phyloP scores from a whole-genome alignment of 1,140 invertebrate species.

The Maniola jurtina region DNA sequence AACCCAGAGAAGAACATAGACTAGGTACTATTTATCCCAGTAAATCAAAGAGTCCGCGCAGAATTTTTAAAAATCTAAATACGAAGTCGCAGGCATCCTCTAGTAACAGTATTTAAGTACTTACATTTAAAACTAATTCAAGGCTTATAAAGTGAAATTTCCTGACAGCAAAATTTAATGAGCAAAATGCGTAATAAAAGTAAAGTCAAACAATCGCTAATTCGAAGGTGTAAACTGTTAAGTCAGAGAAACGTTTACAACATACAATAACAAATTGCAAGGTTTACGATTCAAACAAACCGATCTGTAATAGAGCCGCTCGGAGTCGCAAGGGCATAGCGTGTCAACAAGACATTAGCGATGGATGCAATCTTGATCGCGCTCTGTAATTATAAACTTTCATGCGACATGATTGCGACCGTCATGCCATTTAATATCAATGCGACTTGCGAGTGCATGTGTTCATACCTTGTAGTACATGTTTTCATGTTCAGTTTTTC shows the following conservation, averaged over 20 bases:
- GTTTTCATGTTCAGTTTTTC: neutral
- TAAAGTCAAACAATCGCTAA: neutral
- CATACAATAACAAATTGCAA: conserved; percentile 5
- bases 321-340: conserved; percentile 36
- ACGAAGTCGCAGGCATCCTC: too few species aligned
- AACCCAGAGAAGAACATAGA: too few species aligned
- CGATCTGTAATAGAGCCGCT: conserved; percentile 19
- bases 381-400: conserved; percentile 35
- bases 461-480: conserved; percentile 6
- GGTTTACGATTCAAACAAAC: neutral
- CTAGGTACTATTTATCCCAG: too few species aligned
- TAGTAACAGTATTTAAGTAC: too few species aligned
- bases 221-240: neutral
- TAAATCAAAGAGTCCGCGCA: too few species aligned
- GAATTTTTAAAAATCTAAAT: too few species aligned
- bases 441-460: conserved; percentile 24
- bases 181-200: neutral
- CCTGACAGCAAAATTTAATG: too few species aligned
- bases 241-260: neutral
- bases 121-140: too few species aligned
- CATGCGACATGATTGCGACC: conserved; percentile 37
- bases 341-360: conserved; percentile 39
- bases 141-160: too few species aligned
- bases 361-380: conserved; percentile 36
- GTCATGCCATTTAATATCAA: conserved; percentile 37